Evolutionary conservation across 2,888 invertebrate species (phyloP).

Genomic region (Folsomia manolachei): DNA sequence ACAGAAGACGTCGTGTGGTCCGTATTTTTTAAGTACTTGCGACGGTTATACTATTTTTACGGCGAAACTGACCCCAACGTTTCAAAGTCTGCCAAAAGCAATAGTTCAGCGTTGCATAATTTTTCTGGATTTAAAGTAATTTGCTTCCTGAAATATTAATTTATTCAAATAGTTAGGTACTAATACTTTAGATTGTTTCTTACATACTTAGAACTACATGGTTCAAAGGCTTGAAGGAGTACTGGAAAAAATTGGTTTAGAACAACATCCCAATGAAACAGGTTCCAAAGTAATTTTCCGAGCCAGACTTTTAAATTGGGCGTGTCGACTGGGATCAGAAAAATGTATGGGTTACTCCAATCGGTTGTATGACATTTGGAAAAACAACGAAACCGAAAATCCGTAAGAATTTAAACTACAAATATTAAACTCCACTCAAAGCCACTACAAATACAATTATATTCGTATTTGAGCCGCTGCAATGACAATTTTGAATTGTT

Average conservation of each 20-base stretch:
- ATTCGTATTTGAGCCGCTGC: too few species aligned
- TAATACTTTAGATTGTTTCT: too few species aligned
- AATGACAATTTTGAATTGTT: too few species aligned
- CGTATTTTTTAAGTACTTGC: conserved; percentile 21
- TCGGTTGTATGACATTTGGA: conserved; percentile 29
- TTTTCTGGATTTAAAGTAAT: neutral
- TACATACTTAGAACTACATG: conserved; percentile 28
- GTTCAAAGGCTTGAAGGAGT: conserved; percentile 32
- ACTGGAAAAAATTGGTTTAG: conserved; percentile 29
- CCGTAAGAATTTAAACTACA: too few species aligned
- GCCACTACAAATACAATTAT: too few species aligned
- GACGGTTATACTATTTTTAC: conserved; percentile 31
- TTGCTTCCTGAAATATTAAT: neutral
- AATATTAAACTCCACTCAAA: too few species aligned
- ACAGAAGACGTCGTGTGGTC: conserved; percentile 34
- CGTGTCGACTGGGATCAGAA: conserved; percentile 27
- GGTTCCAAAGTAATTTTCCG: conserved; percentile 26
- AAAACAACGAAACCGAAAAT: conserved; percentile 21
- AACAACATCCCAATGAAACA: conserved; percentile 26
- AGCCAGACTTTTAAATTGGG: conserved; percentile 29
- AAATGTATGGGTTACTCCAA: conserved; percentile 29
- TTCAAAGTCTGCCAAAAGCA: too few species aligned
- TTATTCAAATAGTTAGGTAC: too few species aligned
- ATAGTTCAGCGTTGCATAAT: too few species aligned
- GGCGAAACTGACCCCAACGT: conserved; percentile 17